These are phyloP conservation scores for Laupala kohalensis DNA, from an alignment of 1,140 invertebrate genomes.

Conservation along the genomic window DNA sequence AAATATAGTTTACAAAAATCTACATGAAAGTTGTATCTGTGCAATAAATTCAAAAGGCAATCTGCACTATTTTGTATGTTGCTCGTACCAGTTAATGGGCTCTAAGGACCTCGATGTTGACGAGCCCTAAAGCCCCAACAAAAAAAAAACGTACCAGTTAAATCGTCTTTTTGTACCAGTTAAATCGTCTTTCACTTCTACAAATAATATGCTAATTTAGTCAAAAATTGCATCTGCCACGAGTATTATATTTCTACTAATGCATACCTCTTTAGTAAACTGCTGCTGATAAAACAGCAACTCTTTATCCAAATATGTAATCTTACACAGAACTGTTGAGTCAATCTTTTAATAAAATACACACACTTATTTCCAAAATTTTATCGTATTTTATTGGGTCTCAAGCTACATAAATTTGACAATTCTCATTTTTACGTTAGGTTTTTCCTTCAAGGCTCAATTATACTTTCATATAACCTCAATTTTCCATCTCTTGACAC, in stretches of 20 bases:
- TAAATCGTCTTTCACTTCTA: neutral
- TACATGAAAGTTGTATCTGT: neutral
- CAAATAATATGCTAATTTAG: neutral
- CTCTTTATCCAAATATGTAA: neutral
- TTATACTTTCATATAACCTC: neutral
- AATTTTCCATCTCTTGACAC: neutral
- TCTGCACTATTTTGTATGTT: neutral
- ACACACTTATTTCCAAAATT: neutral
- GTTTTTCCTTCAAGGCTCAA: neutral
- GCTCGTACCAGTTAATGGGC: too few species aligned
- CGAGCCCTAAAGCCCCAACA: too few species aligned
- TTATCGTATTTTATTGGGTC: neutral
- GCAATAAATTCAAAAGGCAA: neutral
- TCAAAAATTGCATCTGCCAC: neutral
- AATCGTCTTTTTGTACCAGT: too few species aligned
- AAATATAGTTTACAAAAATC: neutral
- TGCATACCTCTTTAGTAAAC: neutral
- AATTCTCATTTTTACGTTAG: too few species aligned
- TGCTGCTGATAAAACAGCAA: neutral
- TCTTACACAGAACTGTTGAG: neutral
- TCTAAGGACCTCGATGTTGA: too few species aligned
- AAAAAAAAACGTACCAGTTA: too few species aligned
- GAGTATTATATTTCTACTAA: neutral
- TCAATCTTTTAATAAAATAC: neutral
- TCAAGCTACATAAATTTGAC: neutral